A percentile compares a stretch with the other conserved stretches of the same genome.
These are phyloP conservation scores for Paraescarpia echinospica DNA, from an alignment of 1,140 invertebrate species.

Conservation along the genomic window DNA sequence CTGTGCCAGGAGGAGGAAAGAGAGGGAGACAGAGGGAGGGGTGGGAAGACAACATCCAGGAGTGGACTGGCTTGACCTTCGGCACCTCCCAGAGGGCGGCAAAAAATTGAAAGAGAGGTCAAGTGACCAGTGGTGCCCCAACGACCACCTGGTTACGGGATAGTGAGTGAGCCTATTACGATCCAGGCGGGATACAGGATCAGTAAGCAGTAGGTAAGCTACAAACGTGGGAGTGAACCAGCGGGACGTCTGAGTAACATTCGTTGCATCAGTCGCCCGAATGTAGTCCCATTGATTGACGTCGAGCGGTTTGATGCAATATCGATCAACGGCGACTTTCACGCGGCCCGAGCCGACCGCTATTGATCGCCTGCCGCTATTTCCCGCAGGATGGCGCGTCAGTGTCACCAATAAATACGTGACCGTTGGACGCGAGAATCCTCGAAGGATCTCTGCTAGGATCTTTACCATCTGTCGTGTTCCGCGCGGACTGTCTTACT, in stretches of 20 bases:
- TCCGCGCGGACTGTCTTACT: background rate
- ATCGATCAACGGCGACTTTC: background rate
- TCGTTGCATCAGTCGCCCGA: background rate
- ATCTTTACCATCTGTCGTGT: background rate
- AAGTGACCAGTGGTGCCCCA: too few relatives aligned
- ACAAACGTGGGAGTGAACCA: too few relatives aligned
- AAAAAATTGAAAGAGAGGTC: too few relatives aligned
- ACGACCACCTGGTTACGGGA: too few relatives aligned
- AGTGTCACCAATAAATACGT: background rate
- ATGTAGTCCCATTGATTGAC: background rate
- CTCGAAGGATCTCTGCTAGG: background rate
- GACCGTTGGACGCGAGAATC: background rate
- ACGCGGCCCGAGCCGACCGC: background rate
- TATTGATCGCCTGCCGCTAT: background rate
- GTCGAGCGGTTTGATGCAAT: background rate
- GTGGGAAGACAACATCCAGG: too few relatives aligned
- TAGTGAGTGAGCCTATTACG: too few relatives aligned
- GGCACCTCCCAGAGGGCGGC: too few relatives aligned
- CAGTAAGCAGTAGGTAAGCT: too few relatives aligned
- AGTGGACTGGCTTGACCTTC: too few relatives aligned
- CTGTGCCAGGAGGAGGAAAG: too few relatives aligned
- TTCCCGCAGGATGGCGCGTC: background rate
- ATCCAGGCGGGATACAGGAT: too few relatives aligned
- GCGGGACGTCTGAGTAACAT: background rate
- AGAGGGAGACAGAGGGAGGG: too few relatives aligned